Evolutionary conservation across 2,113 vertebrate species (phyloP), one percentile per base, ranked within the genome.

Genomic region (Stigmatopora nigra): DNA sequence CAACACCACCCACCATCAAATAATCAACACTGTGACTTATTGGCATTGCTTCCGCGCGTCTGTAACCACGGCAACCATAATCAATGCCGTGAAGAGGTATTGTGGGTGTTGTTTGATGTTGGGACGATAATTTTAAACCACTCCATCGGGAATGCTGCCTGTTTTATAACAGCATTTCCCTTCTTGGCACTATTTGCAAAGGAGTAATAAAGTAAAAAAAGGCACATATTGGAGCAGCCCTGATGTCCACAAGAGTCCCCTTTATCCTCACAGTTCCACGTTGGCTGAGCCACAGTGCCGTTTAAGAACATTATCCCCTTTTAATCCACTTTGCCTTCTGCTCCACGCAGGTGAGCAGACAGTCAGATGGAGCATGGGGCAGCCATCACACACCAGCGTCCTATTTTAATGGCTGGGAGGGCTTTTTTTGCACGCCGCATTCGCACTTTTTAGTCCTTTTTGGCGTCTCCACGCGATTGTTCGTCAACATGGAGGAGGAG

Each of bases 251-350:
- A 56, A 14, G 22, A 20, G 41, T 22, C 62, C 66, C 36, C 48
- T 19, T 19, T 25, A 22, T 22, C 35, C 38, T 68, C 58, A 49
- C 52, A 48, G 58, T 73, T 77, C 70, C 74, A 67, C 9, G 51
- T 51, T 62, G 73, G 22, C 67, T 61, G 64, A 78, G 79, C 79
- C 53, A 62, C 60, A 63, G 67, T 65, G 63, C 77, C 67, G 66
- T 85, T 78, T 91, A 92, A 92, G 90, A 89, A 78, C 89, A 84
- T 92, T 90, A 92, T 88, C 87, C 86, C 72, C 76, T 22, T 73
- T 70, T 91, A 91, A 92, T 90, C 91, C 83, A 87, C 88, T 90
- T 90, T 89, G 85, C 86, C 86, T 83, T 90, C 87, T 90, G 88
- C 83, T 80, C 15, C 80, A 71, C 38, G 77, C 86, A 87, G 82